Evolutionary conservation across 2,888 invertebrate genomes (phyloP).

Genomic region (Pandemis corylana): DNA sequence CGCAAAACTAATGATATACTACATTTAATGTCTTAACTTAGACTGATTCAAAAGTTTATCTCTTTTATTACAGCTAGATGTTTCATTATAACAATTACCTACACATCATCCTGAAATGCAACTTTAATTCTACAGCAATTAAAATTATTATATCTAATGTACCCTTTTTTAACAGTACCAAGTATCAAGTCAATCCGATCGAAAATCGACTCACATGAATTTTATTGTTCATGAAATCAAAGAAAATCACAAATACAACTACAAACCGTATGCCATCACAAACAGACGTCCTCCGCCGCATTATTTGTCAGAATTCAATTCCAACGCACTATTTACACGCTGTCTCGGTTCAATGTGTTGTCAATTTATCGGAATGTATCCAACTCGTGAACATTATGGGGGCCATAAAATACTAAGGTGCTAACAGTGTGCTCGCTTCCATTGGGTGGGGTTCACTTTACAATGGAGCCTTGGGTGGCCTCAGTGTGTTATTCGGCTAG

Average conservation of each 20-base stretch:
- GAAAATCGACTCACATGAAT: too few species aligned
- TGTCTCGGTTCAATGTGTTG: background rate
- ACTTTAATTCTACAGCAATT: too few species aligned
- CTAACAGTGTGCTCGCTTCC: constrained; percentile 6
- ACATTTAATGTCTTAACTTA: too few species aligned
- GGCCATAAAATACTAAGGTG: constrained; percentile 29
- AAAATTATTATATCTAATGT: too few species aligned
- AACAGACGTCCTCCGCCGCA: too few species aligned
- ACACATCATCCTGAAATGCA: too few species aligned
- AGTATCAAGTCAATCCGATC: too few species aligned
- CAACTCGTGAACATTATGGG: constrained; percentile 1
- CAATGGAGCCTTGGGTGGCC: background rate
- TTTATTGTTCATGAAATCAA: background rate
- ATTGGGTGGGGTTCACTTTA: constrained; percentile 1
- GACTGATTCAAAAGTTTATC: too few species aligned
- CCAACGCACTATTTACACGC: background rate
- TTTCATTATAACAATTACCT: background rate
- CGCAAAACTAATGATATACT: too few species aligned
- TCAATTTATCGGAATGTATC: constrained; percentile 14
- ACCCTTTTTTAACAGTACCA: too few species aligned
- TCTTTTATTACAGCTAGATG: too few species aligned
- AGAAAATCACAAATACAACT: background rate
- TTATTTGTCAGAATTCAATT: background rate
- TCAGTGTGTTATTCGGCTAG: background rate
- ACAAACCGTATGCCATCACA: too few species aligned